phyloP scores from a whole-genome alignment of 2,888 invertebrate species.

The Exephanes ischioxanthus region DNA sequence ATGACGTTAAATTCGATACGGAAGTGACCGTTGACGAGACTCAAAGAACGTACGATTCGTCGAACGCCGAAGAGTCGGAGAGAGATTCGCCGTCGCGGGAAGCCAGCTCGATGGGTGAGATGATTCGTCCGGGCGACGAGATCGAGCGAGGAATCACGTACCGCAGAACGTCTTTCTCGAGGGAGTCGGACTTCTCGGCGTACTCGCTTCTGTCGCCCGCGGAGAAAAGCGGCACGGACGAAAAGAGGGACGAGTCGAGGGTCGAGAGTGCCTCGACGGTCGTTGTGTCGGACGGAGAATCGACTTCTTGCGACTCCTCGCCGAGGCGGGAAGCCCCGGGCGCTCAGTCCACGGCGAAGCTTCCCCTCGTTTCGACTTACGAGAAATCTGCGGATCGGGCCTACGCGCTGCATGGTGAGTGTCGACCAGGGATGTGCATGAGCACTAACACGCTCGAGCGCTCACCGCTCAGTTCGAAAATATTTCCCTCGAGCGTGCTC shows the following conservation, averaged over 20 bases:
- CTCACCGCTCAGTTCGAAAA: too few relatives aligned
- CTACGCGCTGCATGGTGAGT: conserved; percentile 43
- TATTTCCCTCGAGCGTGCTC: too few relatives aligned
- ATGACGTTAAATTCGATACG: conserved; percentile 4
- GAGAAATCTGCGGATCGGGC: conserved; percentile 26
- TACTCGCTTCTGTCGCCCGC: conserved; percentile 45
- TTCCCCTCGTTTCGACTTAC: conserved; percentile 34
- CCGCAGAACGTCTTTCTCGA: conserved; percentile 29
- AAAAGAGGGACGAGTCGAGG: neutral
- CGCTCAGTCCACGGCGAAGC: conserved; percentile 2
- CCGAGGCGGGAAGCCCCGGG: conserved; percentile 40
- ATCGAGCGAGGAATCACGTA: conserved; percentile 56
- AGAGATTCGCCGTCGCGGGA: neutral
- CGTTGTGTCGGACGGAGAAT: conserved; percentile 43
- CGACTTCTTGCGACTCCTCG: conserved; percentile 51
- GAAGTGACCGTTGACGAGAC: neutral
- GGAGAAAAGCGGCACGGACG: conserved; percentile 3
- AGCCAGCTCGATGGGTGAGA: neutral
- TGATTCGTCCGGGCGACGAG: conserved; percentile 23
- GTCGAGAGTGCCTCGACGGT: conserved; percentile 20
- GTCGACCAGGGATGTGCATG: neutral
- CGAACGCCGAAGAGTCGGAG: neutral
- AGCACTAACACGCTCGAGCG: too few relatives aligned
- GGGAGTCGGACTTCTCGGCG: conserved; percentile 44
- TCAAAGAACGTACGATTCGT: neutral